Conservation (phyloP, 2,797 vertebrate species). For the Poeciliopsis infans region DNA sequence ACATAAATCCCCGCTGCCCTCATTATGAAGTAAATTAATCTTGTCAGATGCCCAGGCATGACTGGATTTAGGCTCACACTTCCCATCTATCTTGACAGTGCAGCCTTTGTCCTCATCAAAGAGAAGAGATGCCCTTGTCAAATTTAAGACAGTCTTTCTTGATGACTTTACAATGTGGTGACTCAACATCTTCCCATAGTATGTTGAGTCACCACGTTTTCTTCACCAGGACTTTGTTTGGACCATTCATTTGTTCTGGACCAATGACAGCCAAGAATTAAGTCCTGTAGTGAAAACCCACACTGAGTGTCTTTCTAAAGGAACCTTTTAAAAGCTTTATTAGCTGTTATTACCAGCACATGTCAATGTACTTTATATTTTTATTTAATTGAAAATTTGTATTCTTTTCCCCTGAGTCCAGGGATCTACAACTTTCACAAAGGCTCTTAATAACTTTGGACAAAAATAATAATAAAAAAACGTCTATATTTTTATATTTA, state of each 20-base stretch:
- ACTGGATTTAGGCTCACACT: slow-evolving; percentile 63
- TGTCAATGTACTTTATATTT: neutral
- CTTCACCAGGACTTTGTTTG: slow-evolving; percentile 26
- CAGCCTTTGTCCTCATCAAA: slow-evolving; percentile 35
- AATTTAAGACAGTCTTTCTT: slow-evolving; percentile 38
- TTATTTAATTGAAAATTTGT: neutral
- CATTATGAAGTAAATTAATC: slow-evolving; percentile 71
- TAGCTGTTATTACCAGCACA: neutral
- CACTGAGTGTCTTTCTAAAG: neutral
- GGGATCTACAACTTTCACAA: neutral
- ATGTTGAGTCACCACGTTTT: slow-evolving; percentile 57
- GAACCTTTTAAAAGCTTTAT: neutral
- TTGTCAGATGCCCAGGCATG: slow-evolving; percentile 47
- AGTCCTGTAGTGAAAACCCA: neutral
- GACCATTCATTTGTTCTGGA: slow-evolving; percentile 13
- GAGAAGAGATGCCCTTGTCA: slow-evolving; percentile 59
- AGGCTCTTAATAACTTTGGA: neutral
- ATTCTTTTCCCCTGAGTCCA: neutral
- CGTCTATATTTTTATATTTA: no score
- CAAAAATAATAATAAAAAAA: no score
- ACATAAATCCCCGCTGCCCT: slow-evolving; percentile 61
- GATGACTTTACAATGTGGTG: slow-evolving; percentile 69
- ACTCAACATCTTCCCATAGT: slow-evolving; percentile 38
- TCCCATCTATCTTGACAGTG: slow-evolving; percentile 61
- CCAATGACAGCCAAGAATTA: slow-evolving; percentile 6